phyloP scores from a whole-genome alignment of 2,113 vertebrate genomes.

The Pachyramphus minor region DNA sequence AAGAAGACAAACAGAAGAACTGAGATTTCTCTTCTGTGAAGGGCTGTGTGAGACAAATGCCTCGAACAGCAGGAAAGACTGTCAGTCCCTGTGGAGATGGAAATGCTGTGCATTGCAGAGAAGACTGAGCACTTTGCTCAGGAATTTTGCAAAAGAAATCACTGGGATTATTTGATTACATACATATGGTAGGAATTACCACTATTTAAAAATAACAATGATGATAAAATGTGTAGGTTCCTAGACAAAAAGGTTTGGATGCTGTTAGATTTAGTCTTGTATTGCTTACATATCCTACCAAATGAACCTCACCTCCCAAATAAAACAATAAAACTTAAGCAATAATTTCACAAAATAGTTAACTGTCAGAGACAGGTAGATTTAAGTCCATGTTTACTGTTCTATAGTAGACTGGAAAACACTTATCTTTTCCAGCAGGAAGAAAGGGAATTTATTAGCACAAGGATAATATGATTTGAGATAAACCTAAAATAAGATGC shows the following conservation, averaged over 20 bases:
- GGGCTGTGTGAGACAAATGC: neutral
- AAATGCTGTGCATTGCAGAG: neutral
- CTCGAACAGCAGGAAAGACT: neutral
- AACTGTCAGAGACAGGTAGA: neutral
- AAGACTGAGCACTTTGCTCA: accelerated
- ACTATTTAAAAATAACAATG: neutral
- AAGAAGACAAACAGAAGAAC: neutral
- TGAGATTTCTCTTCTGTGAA: neutral
- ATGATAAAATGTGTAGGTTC: neutral
- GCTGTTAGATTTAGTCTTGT: neutral
- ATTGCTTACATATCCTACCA: neutral
- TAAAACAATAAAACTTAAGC: neutral
- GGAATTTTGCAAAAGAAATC: neutral
- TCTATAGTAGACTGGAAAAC: neutral
- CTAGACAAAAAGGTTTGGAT: neutral
- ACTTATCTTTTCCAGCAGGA: neutral
- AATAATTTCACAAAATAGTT: neutral
- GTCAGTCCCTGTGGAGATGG: accelerated
- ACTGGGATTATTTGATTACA: neutral
- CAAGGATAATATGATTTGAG: neutral
- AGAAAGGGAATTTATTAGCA: neutral
- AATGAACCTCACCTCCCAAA: neutral
- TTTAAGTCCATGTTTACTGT: neutral
- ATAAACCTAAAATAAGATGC: neutral
- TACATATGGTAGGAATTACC: neutral